A percentile compares a stretch with the other conserved stretches of the same genome.
Conservation (phyloP, 2,888 invertebrate species). For the Mycalesis mineus region DNA sequence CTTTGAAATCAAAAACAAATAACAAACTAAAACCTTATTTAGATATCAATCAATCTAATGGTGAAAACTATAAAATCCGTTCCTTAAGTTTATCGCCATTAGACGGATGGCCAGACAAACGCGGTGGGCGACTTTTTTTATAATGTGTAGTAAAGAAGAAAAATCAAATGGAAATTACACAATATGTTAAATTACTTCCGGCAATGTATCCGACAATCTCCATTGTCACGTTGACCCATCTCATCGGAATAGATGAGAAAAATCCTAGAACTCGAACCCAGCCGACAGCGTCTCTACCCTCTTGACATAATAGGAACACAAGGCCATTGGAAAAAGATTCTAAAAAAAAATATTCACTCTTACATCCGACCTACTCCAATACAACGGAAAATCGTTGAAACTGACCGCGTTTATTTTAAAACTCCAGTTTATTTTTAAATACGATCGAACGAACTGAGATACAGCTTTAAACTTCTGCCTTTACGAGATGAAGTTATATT, state of each 20-base stretch:
- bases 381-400: constrained; percentile 19
- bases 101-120: no score
- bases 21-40: no score
- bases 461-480: background rate
- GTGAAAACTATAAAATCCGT: no score
- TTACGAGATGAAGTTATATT: no score
- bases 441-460: background rate
- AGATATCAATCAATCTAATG: no score
- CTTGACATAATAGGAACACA: constrained; percentile 32
- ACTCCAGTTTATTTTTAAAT: background rate
- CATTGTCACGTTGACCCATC: constrained; percentile 4
- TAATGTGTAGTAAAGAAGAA: no score
- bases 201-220: background rate
- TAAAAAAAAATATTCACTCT: constrained; percentile 30
- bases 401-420: constrained; percentile 12
- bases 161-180: background rate
- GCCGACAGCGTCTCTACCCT: constrained; percentile 29
- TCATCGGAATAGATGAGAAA: constrained; percentile 19
- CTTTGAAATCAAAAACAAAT: no score
- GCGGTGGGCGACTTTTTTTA: no score
- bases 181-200: constrained; percentile 2
- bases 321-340: constrained; percentile 31
- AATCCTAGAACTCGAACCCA: constrained; percentile 30
- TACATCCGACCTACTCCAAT: constrained; percentile 25
- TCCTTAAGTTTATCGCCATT: no score